Percentiles rank a stretch among this genome's conserved stretches.
Evolutionary conservation across 2,797 vertebrate species (phyloP).

Genomic region (Pseudochaenichthys georgianus): DNA sequence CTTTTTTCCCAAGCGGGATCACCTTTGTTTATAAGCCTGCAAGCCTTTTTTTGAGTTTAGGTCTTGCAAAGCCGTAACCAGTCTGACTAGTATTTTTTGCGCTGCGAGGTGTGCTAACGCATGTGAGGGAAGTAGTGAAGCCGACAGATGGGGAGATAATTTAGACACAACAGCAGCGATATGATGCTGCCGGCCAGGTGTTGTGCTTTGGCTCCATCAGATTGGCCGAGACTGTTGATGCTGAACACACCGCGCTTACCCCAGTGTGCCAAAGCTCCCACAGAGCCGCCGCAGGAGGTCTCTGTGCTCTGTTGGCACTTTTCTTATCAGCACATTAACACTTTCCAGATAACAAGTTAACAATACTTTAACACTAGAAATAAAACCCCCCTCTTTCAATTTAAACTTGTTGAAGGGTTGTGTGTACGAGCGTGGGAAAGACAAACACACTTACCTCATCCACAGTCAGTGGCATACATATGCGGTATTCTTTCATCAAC

Average conservation of each 20-base stretch:
- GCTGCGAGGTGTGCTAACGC: neutral
- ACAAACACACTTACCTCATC: constrained; percentile 90
- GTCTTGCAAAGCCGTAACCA: constrained; percentile 52
- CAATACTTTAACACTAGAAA: constrained; percentile 24
- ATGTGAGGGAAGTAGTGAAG: neutral
- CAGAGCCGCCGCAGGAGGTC: constrained; percentile 44
- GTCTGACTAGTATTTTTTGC: constrained; percentile 68
- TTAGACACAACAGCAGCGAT: constrained; percentile 35
- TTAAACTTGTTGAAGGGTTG: constrained; percentile 11
- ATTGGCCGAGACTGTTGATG: constrained; percentile 14
- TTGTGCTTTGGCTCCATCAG: constrained; percentile 28
- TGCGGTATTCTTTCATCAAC: constrained; percentile 95
- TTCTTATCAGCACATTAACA: constrained; percentile 62
- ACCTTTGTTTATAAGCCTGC: constrained; percentile 51
- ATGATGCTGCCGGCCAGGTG: constrained; percentile 53
- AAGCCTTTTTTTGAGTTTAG: constrained; percentile 51
- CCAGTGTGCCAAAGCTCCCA: constrained; percentile 35
- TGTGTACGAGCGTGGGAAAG: constrained; percentile 58
- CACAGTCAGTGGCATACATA: constrained; percentile 95
- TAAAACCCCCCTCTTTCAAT: constrained; percentile 17
- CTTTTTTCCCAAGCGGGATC: neutral
- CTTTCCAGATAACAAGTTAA: constrained; percentile 53
- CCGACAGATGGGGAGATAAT: constrained; percentile 43
- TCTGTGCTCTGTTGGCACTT: constrained; percentile 34
- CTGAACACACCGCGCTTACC: constrained; percentile 16